Conservation (phyloP, 2,888 invertebrate species). For the Cylloceria caligata region DNA sequence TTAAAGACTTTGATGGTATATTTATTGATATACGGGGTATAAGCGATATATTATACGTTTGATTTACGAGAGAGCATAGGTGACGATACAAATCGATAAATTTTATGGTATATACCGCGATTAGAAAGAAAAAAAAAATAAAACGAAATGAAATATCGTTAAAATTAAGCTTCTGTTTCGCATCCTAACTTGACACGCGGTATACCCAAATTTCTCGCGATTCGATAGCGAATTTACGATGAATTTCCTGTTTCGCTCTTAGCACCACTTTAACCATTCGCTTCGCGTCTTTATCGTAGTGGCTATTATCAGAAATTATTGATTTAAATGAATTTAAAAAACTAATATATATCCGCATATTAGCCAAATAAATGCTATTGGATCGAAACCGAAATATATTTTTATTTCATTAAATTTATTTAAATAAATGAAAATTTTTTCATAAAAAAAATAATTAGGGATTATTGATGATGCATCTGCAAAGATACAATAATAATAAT, state of each 20-base stretch:
- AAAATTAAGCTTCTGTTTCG: constrained; percentile 63
- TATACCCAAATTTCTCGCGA: constrained; percentile 28
- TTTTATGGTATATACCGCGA: constrained; percentile 18
- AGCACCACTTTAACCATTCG: constrained; percentile 50
- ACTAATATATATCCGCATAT: neutral
- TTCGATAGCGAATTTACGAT: constrained; percentile 20
- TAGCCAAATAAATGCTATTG: neutral
- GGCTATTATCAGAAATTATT: neutral
- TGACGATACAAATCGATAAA: no score
- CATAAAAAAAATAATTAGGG: constrained; percentile 19
- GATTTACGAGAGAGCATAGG: constrained; percentile 32
- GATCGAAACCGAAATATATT: neutral
- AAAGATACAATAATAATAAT: constrained; percentile 40
- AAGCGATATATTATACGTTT: constrained; percentile 52
- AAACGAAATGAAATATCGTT: constrained; percentile 30
- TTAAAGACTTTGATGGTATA: constrained; percentile 74
- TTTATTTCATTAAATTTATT: neutral
- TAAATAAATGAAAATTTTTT: neutral
- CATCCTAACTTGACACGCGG: constrained; percentile 22
- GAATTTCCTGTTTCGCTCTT: constrained; percentile 60
- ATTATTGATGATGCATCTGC: constrained; percentile 10
- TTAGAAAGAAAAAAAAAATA: constrained; percentile 15
- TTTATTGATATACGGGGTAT: constrained; percentile 72
- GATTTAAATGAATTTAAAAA: neutral
- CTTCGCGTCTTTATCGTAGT: constrained; percentile 43